These are phyloP conservation scores for Drosophila mimetica DNA, from an alignment of 2,888 invertebrate genomes.

Conservation along the genomic window DNA sequence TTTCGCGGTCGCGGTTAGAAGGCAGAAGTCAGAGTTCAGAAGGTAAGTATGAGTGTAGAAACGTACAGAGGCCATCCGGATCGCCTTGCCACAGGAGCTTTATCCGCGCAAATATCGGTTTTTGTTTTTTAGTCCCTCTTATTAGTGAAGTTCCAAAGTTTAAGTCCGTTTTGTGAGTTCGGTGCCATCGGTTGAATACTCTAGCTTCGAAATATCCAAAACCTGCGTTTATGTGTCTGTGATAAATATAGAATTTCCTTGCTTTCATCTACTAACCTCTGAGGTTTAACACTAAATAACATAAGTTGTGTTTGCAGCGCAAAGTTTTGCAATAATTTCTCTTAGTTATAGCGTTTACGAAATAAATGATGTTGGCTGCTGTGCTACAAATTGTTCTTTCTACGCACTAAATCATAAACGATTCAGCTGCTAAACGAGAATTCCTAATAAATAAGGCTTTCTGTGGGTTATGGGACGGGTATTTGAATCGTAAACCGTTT, in stretches of 20 bases:
- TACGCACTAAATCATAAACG: not conserved
- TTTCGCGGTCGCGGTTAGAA: conserved; percentile 7
- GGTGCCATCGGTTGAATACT: not conserved
- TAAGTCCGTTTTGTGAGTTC: not conserved
- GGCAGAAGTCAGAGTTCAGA: too few relatives aligned
- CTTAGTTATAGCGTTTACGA: not conserved
- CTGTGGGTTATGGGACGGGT: not conserved
- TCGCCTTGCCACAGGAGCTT: not conserved
- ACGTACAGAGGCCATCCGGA: not conserved
- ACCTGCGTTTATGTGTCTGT: not conserved
- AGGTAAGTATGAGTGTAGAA: conserved; percentile 17
- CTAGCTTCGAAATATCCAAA: not conserved
- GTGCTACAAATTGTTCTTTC: too few relatives aligned
- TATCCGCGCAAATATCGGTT: not conserved
- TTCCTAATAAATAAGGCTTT: not conserved
- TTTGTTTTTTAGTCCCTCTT: not conserved
- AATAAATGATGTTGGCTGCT: conserved; percentile 1
- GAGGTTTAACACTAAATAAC: not conserved
- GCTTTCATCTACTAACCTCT: not conserved
- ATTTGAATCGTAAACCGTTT: not conserved
- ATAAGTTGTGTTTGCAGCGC: not conserved
- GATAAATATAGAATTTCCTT: not conserved
- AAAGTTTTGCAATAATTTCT: not conserved
- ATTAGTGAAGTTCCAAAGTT: conserved; percentile 1
- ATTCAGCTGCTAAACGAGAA: not conserved